phyloP scores from a whole-genome alignment of 2,888 invertebrate genomes.

The Calliscelio sp. region DNA sequence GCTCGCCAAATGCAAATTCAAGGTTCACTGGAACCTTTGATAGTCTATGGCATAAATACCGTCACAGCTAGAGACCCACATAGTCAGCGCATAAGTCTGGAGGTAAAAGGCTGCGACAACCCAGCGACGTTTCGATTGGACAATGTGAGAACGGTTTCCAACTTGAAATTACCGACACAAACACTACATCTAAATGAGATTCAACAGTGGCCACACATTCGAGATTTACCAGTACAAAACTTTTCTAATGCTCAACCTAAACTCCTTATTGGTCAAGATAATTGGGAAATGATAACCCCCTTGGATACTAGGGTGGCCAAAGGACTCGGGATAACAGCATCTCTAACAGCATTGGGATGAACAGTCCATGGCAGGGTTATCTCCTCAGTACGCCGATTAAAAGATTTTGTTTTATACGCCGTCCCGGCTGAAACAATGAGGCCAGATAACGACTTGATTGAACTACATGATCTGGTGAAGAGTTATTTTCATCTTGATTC shows the following conservation, averaged over 20 bases:
- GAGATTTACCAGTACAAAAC: background rate
- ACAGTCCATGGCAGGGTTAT: background rate
- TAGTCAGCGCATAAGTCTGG: background rate
- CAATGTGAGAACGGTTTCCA: background rate
- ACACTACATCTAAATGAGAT: background rate
- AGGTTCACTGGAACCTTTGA: background rate
- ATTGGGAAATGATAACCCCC: slow-evolving; percentile 36
- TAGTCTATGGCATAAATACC: background rate
- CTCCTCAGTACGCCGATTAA: too few species aligned
- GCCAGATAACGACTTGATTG: too few species aligned
- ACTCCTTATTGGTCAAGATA: slow-evolving; percentile 44
- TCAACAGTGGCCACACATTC: slow-evolving; percentile 9
- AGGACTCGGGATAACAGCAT: background rate
- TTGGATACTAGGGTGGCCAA: background rate
- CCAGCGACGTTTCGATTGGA: background rate
- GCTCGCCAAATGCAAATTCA: background rate
- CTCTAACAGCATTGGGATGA: background rate
- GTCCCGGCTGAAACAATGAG: too few species aligned
- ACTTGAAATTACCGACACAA: background rate
- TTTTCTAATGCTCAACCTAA: slow-evolving; percentile 7
- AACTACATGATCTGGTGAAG: too few species aligned
- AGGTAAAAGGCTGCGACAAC: background rate
- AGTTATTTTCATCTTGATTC: background rate
- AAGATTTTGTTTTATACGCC: too few species aligned
- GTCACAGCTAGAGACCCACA: background rate